Base-by-base conservation (phyloP, 1,140 invertebrate genomes). In the Mactra quadrangularis region DNA sequence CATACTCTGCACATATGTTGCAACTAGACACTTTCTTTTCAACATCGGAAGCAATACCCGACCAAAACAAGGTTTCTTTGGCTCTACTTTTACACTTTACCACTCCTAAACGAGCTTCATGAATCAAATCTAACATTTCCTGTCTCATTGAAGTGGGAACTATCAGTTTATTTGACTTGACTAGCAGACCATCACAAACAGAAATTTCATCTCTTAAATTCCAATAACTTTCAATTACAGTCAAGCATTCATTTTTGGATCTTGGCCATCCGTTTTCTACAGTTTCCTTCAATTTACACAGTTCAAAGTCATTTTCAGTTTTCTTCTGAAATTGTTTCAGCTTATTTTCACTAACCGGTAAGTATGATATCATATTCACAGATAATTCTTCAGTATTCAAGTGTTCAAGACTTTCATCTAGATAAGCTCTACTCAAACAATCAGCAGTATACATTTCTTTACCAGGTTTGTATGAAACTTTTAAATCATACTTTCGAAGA, bases 1-100 rank as follows among this genome's bases (percentile, higher is more conserved):
- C 66, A 87, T 86, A 89, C 76, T 85, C 89, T 41, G 81, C 6
- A 87, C 94, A 94, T 50, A 81, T 85, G 66, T 85, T 53, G 89
- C 93, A 94, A 76, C 89, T 89, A 29, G 74, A 68, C 25, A 94
- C 86, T 22, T 90, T 82, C 62, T 93, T 86, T 89, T 91, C 89
- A 41, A 94, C 93, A 59, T 94, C 88, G 55, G 90, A 90, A 52
- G 86, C 86, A 81, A 94, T 93, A n/a, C 86, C 86, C 25, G 93
- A 93, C 27, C 33, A 79, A 38, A 66, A 75, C 19, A 75, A 68
- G 33, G 50, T 79, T 29, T 68, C 50, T 17, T 41, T 38, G 7
- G 79, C 31, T 11, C 64, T 0, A 27, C 72, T 59, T 38, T 85
- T 85, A 22, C 59, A 68, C 33, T 74, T 59, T 13, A 60, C 38